These are phyloP conservation scores for Stegodyphus dumicola DNA, from an alignment of 1,140 invertebrate genomes.

Conservation along the genomic window DNA sequence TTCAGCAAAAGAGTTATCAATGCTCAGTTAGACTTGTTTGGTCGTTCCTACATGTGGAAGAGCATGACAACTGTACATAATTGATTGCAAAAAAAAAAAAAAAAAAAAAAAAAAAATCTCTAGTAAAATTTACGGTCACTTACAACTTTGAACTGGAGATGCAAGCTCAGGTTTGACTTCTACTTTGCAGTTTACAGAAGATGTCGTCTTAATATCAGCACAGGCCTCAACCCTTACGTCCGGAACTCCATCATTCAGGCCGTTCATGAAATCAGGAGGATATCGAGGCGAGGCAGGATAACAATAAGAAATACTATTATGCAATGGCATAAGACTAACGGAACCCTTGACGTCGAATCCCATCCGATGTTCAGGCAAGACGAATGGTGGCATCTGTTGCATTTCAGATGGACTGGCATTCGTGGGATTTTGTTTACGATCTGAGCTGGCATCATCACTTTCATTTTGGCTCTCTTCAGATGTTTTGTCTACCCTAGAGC, in stretches of 20 bases:
- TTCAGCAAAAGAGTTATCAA: no score
- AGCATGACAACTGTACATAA: no score
- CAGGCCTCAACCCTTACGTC: no score
- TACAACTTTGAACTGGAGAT: constrained; percentile 48
- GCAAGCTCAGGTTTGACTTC: constrained; percentile 36
- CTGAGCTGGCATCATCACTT: constrained; percentile 9
- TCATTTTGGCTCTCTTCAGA: constrained; percentile 40
- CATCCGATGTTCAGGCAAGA: neutral
- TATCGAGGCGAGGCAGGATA: neutral
- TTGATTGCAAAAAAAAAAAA: no score
- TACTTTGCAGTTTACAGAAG: constrained; percentile 1
- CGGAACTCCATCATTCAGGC: neutral
- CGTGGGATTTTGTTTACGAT: constrained; percentile 4
- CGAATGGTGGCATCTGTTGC: neutral
- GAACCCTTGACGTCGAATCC: constrained; percentile 16
- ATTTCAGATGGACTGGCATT: neutral
- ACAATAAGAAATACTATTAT: constrained; percentile 56
- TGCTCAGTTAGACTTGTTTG: no score
- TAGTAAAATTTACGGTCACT: neutral
- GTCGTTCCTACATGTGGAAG: no score
- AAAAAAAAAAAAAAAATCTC: no score
- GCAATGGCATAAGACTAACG: constrained; percentile 40
- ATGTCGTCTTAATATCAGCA: neutral
- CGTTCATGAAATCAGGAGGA: neutral
- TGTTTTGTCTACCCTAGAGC: neutral